These are phyloP conservation scores for Zosterops pallidus DNA, from an alignment of 2,113 vertebrate genomes.

Conservation along the genomic window DNA sequence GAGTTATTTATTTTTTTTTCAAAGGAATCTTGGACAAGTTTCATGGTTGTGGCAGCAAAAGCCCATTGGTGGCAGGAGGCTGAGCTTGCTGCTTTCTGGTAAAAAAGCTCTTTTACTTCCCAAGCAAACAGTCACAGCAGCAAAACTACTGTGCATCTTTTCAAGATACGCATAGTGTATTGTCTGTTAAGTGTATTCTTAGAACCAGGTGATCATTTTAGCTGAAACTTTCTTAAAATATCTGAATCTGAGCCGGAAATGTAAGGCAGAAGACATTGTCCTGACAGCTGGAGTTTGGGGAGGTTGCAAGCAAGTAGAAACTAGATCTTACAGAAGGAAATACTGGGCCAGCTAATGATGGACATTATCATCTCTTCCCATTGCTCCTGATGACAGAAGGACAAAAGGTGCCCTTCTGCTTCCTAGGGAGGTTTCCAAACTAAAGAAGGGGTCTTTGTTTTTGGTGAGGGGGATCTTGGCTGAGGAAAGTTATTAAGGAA, in stretches of 20 bases:
- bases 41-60: neutral
- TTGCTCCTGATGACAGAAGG: neutral
- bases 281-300: neutral
- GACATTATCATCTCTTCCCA: conserved; percentile 19
- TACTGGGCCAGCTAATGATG: neutral
- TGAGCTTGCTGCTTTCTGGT: neutral
- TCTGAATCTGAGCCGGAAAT: neutral
- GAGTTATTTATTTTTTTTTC: neutral
- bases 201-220: neutral
- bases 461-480: neutral
- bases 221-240: neutral
- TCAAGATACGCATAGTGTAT: neutral
- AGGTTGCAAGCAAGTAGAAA: conserved; percentile 29
- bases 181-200: neutral
- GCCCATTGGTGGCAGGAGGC: neutral
- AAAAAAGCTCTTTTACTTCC: neutral
- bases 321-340: conserved; percentile 17
- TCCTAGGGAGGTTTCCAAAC: neutral
- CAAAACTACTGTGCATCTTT: neutral
- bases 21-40: neutral
- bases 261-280: neutral
- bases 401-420: conserved; percentile 29
- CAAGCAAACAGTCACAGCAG: neutral
- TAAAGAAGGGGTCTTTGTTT: conserved; percentile 18
- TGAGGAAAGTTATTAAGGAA: neutral